Conservation (phyloP, 2,888 invertebrate species). For the Agrochola circellaris region DNA sequence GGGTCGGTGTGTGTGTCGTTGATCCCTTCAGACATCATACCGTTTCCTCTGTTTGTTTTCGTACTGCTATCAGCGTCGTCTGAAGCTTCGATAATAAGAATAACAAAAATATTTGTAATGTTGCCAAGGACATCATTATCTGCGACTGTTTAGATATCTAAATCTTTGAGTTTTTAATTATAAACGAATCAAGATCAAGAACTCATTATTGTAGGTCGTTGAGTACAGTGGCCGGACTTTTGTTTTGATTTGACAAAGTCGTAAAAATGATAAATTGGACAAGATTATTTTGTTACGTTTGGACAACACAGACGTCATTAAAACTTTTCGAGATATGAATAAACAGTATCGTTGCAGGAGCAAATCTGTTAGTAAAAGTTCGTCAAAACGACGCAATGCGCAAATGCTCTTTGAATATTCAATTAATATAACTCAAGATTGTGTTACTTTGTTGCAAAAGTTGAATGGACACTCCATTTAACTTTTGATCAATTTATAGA, state of each 20-base stretch:
- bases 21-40: conserved; percentile 83
- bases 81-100: conserved; percentile 54
- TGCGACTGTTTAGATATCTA: conserved; percentile 27
- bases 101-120: conserved; percentile 56
- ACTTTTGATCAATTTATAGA: conserved; percentile 32
- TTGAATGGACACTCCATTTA: conserved; percentile 33
- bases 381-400: conserved; percentile 53
- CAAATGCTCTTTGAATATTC: conserved; percentile 45
- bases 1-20: conserved; percentile 84
- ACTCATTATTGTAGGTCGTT: conserved; percentile 17
- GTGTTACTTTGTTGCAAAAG: conserved; percentile 34
- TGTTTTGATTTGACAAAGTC: conserved; percentile 12
- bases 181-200: conserved; percentile 27
- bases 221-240: conserved; percentile 9
- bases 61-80: conserved; percentile 69
- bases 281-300: conserved; percentile 6
- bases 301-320: conserved; percentile 11
- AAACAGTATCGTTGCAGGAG: conserved; percentile 24
- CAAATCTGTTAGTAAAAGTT: conserved; percentile 18
- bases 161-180: conserved; percentile 21
- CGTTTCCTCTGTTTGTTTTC: conserved; percentile 78
- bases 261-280: conserved; percentile 20
- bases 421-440: conserved; percentile 35
- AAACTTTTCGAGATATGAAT: conserved; percentile 21
- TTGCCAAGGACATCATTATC: conserved; percentile 60